These are phyloP conservation scores for Tanytarsus gracilentus DNA, from an alignment of 2,888 invertebrate genomes.

Conservation along the genomic window DNA sequence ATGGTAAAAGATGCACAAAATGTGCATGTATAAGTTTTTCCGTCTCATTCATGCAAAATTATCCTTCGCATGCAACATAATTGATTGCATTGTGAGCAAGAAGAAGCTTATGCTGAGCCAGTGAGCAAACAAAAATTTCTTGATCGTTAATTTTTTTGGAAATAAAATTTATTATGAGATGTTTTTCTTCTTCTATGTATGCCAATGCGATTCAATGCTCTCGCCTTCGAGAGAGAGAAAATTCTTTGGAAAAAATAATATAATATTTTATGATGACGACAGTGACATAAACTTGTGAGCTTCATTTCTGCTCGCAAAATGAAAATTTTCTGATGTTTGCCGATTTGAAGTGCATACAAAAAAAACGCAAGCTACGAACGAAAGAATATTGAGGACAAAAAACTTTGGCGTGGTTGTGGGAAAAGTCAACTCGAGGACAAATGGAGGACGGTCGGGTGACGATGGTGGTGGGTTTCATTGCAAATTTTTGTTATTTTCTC, in stretches of 20 bases:
- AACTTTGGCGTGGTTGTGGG: conserved; percentile 19
- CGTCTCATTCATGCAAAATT: no score
- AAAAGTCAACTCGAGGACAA: conserved; percentile 20
- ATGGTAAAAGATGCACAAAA: no score
- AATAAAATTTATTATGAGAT: no score
- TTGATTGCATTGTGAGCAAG: no score
- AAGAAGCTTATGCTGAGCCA: no score
- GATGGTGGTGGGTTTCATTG: not conserved
- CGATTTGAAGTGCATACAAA: not conserved
- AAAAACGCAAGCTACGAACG: not conserved
- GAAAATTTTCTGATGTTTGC: conserved; percentile 15
- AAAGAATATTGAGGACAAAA: conserved; percentile 21
- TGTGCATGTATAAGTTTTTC: no score
- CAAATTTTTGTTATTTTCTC: not conserved
- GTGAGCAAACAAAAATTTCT: no score
- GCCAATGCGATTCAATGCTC: no score
- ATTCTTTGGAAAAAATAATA: conserved; percentile 1
- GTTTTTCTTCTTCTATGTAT: no score
- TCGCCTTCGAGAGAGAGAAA: no score
- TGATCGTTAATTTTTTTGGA: no score
- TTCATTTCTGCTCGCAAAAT: conserved; percentile 6
- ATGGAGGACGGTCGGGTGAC: conserved; percentile 15
- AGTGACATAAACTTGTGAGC: conserved; percentile 16
- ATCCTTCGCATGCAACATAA: no score
- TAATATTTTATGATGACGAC: conserved; percentile 8